Evolutionary conservation across 2,113 vertebrate genomes (phyloP).

Genomic region (Syngnathus floridae): DNA sequence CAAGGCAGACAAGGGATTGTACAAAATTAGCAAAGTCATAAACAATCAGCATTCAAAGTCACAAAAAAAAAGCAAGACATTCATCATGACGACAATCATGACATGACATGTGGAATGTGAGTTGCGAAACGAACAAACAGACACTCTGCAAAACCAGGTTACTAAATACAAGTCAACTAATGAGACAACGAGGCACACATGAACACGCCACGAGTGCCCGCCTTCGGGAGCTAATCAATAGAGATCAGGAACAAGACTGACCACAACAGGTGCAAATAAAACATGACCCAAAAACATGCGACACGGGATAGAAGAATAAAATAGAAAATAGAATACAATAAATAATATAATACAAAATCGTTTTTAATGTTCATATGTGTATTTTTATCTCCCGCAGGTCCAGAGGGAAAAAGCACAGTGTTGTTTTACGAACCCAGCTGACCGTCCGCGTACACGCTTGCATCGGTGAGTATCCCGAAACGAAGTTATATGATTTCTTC

Average conservation of each 20-base stretch:
- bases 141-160: neutral
- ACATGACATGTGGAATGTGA: neutral
- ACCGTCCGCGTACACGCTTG: slow-evolving; percentile 90
- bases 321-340: neutral
- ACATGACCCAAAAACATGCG: neutral
- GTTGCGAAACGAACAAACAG: neutral
- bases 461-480: slow-evolving; percentile 81
- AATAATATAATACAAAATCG: neutral
- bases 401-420: slow-evolving; percentile 89
- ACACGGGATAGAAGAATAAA: too few relatives aligned
- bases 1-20: too few relatives aligned
- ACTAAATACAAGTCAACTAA: neutral
- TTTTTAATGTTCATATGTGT: neutral
- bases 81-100: neutral
- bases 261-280: neutral
- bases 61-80: neutral
- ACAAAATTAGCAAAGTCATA: neutral
- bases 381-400: slow-evolving; percentile 52
- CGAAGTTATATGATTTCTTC: slow-evolving; percentile 24
- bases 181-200: neutral
- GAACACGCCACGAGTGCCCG: neutral
- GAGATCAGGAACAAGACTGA: neutral
- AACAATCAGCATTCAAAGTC: neutral
- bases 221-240: neutral
- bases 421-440: slow-evolving; percentile 88